A percentile compares a stretch with the other conserved stretches of the same genome.
phyloP scores from a whole-genome alignment of 2,888 invertebrate species.

The Diadromus collaris region DNA sequence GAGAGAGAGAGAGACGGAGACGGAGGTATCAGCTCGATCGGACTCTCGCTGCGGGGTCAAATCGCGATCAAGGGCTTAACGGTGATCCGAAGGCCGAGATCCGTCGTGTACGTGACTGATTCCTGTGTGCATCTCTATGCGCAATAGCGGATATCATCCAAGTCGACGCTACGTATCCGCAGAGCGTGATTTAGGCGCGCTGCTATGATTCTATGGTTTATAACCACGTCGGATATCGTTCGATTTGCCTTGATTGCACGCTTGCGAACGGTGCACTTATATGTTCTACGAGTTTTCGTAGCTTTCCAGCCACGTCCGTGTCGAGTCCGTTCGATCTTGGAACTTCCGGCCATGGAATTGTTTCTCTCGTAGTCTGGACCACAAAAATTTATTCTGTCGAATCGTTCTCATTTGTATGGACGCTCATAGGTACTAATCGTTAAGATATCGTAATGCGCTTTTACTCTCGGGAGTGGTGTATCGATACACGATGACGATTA shows the following conservation, averaged over 20 bases:
- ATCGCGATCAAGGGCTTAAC: conserved; percentile 79
- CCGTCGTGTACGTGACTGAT: conserved; percentile 70
- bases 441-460: conserved; percentile 12
- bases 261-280: conserved; percentile 28
- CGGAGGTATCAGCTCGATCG: conserved; percentile 30
- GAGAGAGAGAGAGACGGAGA: neutral
- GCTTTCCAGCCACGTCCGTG: conserved; percentile 8
- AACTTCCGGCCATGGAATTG: conserved; percentile 40
- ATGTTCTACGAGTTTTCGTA: conserved; percentile 23
- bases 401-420: conserved; percentile 36
- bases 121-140: conserved; percentile 63
- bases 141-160: conserved; percentile 16
- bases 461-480: conserved; percentile 1
- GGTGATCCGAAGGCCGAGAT: conserved; percentile 77
- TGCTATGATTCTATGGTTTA: conserved; percentile 31
- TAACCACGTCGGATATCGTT: conserved; percentile 47
- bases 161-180: conserved; percentile 24
- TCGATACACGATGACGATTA: neutral
- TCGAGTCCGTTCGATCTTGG: neutral
- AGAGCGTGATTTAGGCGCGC: conserved; percentile 37
- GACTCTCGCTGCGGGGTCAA: conserved; percentile 75
- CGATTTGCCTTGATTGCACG: conserved; percentile 55
- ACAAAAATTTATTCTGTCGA: conserved; percentile 33
- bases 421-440: conserved; percentile 16
- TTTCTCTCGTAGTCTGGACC: conserved; percentile 15